Conservation (phyloP, 1,140 invertebrate species). For the Dendrolimus kikuchii region DNA sequence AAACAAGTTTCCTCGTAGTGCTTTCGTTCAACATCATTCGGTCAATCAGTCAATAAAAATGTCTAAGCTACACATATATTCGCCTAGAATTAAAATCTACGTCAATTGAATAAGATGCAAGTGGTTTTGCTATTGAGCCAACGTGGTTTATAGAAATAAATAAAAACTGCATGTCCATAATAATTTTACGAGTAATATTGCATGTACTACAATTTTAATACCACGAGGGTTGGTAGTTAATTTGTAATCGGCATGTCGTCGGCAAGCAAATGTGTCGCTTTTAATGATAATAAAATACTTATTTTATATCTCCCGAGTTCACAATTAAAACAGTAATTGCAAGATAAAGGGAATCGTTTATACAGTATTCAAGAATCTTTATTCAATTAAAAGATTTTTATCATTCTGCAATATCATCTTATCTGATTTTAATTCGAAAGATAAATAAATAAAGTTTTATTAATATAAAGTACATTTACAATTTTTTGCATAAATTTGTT, state of each 20-base stretch:
- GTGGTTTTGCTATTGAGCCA: too few species aligned
- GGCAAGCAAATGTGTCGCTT: slow-evolving; percentile 31
- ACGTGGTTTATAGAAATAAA: neutral
- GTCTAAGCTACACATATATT: too few species aligned
- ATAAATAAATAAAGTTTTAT: neutral
- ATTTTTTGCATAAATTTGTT: too few species aligned
- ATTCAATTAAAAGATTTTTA: slow-evolving; percentile 19
- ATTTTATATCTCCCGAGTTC: slow-evolving; percentile 29
- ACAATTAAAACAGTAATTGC: slow-evolving; percentile 37
- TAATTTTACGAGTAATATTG: neutral
- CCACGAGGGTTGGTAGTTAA: slow-evolving; percentile 13
- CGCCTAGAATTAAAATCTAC: too few species aligned
- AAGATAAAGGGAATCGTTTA: slow-evolving; percentile 24
- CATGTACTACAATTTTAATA: neutral
- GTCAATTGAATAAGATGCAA: too few species aligned
- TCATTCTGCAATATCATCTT: slow-evolving; percentile 7
- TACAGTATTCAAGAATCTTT: slow-evolving; percentile 26
- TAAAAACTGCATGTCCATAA: slow-evolving; percentile 1
- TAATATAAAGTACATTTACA: too few species aligned
- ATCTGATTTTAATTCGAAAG: slow-evolving; percentile 7
- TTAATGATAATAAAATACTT: slow-evolving; percentile 43
- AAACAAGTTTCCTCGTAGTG: too few species aligned
- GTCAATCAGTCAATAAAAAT: too few species aligned
- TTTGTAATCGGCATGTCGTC: slow-evolving; percentile 25
- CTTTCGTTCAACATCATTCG: too few species aligned